Conservation (phyloP, 2,888 invertebrate genomes). For the Lasioglossum zephyrum region DNA sequence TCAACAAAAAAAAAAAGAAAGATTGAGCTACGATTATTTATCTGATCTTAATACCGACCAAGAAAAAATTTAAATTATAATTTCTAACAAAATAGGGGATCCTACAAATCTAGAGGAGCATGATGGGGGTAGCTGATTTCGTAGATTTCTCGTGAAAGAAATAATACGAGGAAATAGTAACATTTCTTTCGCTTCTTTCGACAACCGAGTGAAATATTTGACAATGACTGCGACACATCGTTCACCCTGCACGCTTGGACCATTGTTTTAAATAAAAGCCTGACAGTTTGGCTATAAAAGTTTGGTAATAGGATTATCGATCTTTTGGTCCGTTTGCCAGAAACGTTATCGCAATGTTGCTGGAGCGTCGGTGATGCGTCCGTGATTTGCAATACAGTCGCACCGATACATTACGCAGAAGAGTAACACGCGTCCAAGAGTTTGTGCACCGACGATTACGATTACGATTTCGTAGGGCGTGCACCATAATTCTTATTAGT, state of each 20-base stretch:
- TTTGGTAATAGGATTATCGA: background rate
- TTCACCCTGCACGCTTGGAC: background rate
- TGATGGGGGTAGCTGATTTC: no score
- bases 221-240: background rate
- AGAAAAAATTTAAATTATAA: no score
- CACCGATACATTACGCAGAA: background rate
- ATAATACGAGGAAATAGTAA: no score
- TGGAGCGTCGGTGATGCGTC: background rate
- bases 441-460: background rate
- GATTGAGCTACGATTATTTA: background rate
- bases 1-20: background rate
- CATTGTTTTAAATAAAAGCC: background rate
- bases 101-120: no score
- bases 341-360: background rate
- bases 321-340: background rate
- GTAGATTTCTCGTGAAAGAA: no score
- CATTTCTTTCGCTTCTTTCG: background rate
- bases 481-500: conserved; percentile 8
- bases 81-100: no score
- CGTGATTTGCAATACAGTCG: background rate
- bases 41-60: no score
- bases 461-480: conserved; percentile 6
- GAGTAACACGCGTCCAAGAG: background rate
- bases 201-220: background rate
- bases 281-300: background rate